Percentiles rank a stretch among this genome's conserved stretches.
Evolutionary conservation across 2,113 vertebrate genomes (phyloP).

Genomic region (Atrichornis clamosus): DNA sequence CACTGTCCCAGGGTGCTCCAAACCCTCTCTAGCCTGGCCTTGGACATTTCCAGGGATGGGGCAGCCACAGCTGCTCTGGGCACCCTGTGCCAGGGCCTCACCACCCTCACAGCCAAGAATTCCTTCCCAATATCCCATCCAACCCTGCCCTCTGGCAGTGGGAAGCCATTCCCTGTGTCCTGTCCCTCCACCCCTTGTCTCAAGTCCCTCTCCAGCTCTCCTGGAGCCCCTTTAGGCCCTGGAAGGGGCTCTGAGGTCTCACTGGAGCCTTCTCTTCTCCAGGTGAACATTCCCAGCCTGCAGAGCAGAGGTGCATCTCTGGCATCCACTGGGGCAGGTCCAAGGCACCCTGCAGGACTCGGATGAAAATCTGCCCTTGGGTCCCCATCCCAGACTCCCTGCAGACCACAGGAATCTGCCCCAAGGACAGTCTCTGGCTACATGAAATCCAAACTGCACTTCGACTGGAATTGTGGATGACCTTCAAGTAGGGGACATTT

Average conservation of each 20-base stretch:
- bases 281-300: not conserved
- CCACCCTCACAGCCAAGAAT: rapidly evolving
- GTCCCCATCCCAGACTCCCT: not conserved
- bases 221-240: not conserved
- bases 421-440: not conserved
- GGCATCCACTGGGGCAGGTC: not conserved
- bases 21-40: rapidly evolving
- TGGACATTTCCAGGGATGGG: not conserved
- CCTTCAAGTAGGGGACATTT: not conserved
- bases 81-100: not conserved
- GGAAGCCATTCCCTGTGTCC: not conserved
- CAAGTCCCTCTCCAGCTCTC: not conserved
- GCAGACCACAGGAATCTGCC: not conserved
- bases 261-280: not conserved
- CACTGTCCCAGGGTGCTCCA: rapidly evolving
- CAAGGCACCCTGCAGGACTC: rapidly evolving
- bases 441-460: not conserved
- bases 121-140: not conserved
- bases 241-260: not conserved
- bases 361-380: not conserved
- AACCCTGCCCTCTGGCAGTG: not conserved
- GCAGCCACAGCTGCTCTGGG: not conserved
- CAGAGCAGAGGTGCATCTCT: not conserved
- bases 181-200: not conserved
- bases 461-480: not conserved